Base-by-base conservation (phyloP, 2,797 vertebrate genomes). In the Esox masquinongy region DNA sequence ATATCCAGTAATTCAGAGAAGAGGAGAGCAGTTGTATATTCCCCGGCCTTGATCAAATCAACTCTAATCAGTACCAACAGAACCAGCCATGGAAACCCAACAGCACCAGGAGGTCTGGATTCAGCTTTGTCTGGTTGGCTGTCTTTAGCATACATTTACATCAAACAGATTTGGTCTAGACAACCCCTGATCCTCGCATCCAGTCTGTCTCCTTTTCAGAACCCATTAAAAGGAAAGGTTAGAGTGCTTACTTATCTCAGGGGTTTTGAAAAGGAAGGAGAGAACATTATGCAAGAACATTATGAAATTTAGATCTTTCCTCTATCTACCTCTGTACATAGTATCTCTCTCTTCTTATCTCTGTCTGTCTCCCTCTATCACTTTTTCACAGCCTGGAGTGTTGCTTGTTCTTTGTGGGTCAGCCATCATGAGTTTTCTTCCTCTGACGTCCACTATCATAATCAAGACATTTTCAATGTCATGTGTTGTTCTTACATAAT, bases 91-190 rank as follows among this genome's bases (percentile, higher is more conserved):
- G 75, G 63, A 36, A 74, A 73, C 24, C 16, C 72, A 29, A 49
- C 82, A 78, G 43, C 43, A 47, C 43, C 43, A 47, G 43, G 43
- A 47, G 82, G 82, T 84, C 61, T 63, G 74, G 70, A 22, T 77
- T 43, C 14, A 50, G 0, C 29, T 73, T 3, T 5, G 16, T 26
- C 31, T 66, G 43, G 43, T 47, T 47, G 43, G 43, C 43, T 47
- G 43, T 47, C 43, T 47, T 47, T 14, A 47, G 6, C 43, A 47
- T 4, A 47, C 43, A 47, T 47, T 12, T 47, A 47, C 43, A 47
- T 47, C 11, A 47, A 43, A 43, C 5, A 6, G 2, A 47, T 47
- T 47, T 47, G 43, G 43, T 47, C 12, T 47, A 11, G 43, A 11
- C 43, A 14, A 1, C 11, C 43, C 43, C 12, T 4, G 7, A 14